phyloP scores from a whole-genome alignment of 2,113 vertebrate species.

The Austrofundulus limnaeus region DNA sequence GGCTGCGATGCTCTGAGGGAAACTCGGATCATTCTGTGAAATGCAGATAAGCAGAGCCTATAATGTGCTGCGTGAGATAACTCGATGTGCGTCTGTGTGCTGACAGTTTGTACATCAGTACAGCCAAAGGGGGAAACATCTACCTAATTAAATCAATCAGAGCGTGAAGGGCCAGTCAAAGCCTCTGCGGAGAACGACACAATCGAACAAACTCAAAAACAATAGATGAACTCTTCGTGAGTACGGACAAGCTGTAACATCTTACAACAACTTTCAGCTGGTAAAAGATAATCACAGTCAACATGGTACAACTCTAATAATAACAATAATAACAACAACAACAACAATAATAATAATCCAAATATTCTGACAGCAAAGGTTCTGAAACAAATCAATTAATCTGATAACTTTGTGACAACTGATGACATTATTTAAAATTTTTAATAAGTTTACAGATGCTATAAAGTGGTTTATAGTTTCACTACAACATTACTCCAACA shows the following conservation, averaged over 20 bases:
- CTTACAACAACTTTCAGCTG: not conserved
- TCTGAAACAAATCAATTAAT: too few species aligned
- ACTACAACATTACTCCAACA: not conserved
- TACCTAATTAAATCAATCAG: slow-evolving; percentile 73
- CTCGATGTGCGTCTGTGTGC: slow-evolving; percentile 27
- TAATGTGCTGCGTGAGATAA: slow-evolving; percentile 39
- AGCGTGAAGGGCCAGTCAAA: slow-evolving; percentile 62
- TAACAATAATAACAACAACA: too few species aligned
- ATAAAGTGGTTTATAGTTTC: too few species aligned
- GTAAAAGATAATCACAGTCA: not conserved
- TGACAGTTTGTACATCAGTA: slow-evolving; percentile 39
- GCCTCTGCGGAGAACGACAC: slow-evolving; percentile 31
- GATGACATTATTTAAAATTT: too few species aligned
- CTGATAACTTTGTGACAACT: too few species aligned
- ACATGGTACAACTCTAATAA: not conserved
- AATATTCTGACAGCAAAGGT: not conserved
- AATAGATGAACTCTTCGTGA: slow-evolving; percentile 29
- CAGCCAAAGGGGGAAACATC: slow-evolving; percentile 53
- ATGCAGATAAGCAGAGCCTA: slow-evolving; percentile 49
- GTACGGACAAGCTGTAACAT: not conserved
- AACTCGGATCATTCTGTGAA: slow-evolving; percentile 53
- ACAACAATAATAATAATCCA: too few species aligned
- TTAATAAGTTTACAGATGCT: too few species aligned
- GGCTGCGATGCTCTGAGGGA: slow-evolving; percentile 41
- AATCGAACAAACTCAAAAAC: slow-evolving; percentile 37